Base-by-base conservation (phyloP, 2,888 invertebrate species). In the Drosophila barbarae region DNA sequence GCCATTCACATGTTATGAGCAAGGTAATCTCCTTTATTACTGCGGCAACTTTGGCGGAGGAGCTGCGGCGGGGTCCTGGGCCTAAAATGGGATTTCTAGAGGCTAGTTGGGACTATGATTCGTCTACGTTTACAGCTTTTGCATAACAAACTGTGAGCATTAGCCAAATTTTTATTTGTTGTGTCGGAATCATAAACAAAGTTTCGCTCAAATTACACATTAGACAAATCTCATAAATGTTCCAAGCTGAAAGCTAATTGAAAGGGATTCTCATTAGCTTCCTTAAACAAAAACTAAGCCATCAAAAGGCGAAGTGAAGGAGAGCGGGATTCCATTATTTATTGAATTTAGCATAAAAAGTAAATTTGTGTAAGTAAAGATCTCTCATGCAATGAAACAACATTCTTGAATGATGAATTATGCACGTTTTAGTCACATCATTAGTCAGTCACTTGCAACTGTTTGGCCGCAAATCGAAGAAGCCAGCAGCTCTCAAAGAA, bases 21-120 rank as follows among this genome's bases (percentile, higher is more conserved):
- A 71, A 68, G 82, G 79, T 82, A 82, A 82, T 82, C 81, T 82
- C 72, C 76, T 82, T 82, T 82, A 82, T 82, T 84, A 84, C 81
- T 82, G 84, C 81, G 84, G 79, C 84, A 81, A 81, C 84, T 81
- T 82, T 84, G 66, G 12, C 44, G 66, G 66, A 52, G 61, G 65
- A 53, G 41, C 6, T 18, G 60, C 5, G 42, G 34, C 12, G 15
- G 18, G 18, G 12, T 23, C 36, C 23, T 34, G 69, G 60, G 72
- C 84, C 84, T 82, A 82, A 81, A 82, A 71, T 69, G 73, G 84
- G 79, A 82, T 84, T 81, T 78, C 18, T 36, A 44, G 36, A 15
- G 38, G 54, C 58, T 53, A 38, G 36, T 52, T 52, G 61, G 56
- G 53, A 23, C 55, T 49, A 39, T 35, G 38, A 41, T 13, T 53